Percentiles rank a stretch among this genome's conserved stretches.
Conservation (phyloP, 2,797 vertebrate genomes). For the Denticeps clupeoides region DNA sequence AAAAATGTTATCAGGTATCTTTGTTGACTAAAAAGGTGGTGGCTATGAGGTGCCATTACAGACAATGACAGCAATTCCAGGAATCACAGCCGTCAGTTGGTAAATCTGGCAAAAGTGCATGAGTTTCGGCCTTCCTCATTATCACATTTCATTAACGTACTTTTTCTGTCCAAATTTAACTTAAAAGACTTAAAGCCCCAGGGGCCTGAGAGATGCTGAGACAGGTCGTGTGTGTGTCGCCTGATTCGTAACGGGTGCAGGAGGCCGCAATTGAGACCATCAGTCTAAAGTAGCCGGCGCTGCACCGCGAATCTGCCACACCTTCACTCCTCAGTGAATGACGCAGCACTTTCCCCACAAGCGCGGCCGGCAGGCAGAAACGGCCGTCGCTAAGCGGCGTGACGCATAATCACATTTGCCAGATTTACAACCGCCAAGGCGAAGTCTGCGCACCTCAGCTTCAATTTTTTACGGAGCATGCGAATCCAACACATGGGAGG, state of each 20-base stretch:
- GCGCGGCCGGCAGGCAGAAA: neutral
- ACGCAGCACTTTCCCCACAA: constrained; percentile 14
- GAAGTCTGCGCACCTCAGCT: constrained; percentile 7
- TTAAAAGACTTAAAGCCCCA: neutral
- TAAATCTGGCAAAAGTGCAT: neutral
- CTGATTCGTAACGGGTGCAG: neutral
- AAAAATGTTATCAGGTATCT: too few species aligned
- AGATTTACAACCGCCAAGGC: constrained; percentile 19
- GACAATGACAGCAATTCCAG: neutral
- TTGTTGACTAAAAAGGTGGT: too few species aligned
- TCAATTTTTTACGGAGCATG: constrained; percentile 14
- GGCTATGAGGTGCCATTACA: too few species aligned
- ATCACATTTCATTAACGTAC: too few species aligned
- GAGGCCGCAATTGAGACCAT: neutral
- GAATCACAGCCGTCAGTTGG: neutral
- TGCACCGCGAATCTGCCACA: constrained; percentile 19
- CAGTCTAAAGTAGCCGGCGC: constrained; percentile 14
- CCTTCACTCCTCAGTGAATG: constrained; percentile 1
- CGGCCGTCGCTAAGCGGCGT: constrained; percentile 18
- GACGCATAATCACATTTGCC: constrained; percentile 30
- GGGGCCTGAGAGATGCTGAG: constrained; percentile 1
- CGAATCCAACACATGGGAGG: constrained; percentile 13
- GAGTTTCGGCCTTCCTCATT: neutral
- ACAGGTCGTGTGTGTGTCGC: neutral
- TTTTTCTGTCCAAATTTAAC: too few species aligned